phyloP scores from a whole-genome alignment of 2,113 vertebrate genomes.

The Alexandromys fortis region DNA sequence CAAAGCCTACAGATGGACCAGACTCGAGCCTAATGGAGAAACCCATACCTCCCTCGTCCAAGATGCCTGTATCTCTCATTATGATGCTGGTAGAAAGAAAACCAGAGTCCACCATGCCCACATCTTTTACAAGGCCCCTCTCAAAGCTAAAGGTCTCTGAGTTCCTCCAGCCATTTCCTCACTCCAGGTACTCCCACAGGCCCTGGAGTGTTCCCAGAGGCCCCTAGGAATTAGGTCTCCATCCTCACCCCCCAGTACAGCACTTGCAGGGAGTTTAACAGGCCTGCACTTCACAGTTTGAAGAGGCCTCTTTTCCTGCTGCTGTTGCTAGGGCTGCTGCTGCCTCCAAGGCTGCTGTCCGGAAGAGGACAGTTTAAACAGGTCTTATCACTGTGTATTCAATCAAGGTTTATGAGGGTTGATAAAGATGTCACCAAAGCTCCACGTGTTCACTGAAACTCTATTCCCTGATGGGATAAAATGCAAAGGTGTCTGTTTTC shows the following conservation, averaged over 20 bases:
- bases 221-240: background rate
- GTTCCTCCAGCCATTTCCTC: background rate
- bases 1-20: background rate
- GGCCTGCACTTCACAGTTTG: conserved; percentile 52
- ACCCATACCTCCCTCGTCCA: background rate
- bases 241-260: background rate
- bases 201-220: background rate
- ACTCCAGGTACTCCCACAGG: background rate
- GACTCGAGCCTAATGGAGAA: background rate
- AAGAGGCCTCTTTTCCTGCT: conserved; percentile 70
- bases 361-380: conserved; percentile 97
- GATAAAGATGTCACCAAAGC: conserved; percentile 94
- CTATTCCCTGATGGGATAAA: conserved; percentile 78
- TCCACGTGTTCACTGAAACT: conserved; percentile 88
- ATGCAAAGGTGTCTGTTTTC: conserved; percentile 58
- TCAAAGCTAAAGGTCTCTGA: conserved; percentile 67
- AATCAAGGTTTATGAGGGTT: conserved; percentile 99
- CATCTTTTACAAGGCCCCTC: conserved; percentile 21
- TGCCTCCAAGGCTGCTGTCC: conserved; percentile 90
- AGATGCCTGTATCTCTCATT: background rate
- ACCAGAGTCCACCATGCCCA: conserved; percentile 9
- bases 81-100: conserved; percentile 35
- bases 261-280: background rate
- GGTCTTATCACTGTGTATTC: conserved; percentile 97
- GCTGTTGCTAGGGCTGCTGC: conserved; percentile 81